phyloP scores from a whole-genome alignment of 2,888 invertebrate genomes.

The Archips xylosteana region DNA sequence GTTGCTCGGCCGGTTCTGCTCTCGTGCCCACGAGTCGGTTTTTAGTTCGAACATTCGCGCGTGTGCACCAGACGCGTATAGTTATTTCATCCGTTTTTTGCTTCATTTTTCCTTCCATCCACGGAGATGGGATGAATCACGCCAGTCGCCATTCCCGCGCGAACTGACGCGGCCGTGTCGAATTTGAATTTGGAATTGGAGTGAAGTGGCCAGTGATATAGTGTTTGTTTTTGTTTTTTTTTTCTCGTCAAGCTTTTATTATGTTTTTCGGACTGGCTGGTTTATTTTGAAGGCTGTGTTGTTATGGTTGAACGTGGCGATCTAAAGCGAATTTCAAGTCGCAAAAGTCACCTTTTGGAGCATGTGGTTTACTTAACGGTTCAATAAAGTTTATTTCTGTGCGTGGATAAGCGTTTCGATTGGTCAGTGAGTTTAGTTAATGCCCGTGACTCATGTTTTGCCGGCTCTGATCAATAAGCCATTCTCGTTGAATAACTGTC shows the following conservation, averaged over 20 bases:
- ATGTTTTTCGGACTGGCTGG: constrained; percentile 15
- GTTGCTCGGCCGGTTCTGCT: constrained; percentile 64
- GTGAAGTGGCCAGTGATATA: constrained; percentile 41
- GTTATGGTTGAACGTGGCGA: neutral
- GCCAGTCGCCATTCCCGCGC: constrained; percentile 66
- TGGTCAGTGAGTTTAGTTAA: constrained; percentile 46
- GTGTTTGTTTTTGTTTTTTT: constrained; percentile 43
- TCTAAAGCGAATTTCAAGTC: neutral
- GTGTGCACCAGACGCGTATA: constrained; percentile 50
- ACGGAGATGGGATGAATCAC: constrained; percentile 75
- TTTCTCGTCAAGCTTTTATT: neutral
- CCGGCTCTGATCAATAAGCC: constrained; percentile 61
- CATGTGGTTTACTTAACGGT: constrained; percentile 16
- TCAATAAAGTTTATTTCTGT: constrained; percentile 25
- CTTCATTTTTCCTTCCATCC: constrained; percentile 61
- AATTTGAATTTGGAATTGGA: constrained; percentile 51
- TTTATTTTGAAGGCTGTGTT: neutral
- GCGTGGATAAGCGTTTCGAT: constrained; percentile 10
- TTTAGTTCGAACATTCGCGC: constrained; percentile 47
- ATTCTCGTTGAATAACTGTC: constrained; percentile 53
- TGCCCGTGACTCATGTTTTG: constrained; percentile 64
- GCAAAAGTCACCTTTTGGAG: neutral
- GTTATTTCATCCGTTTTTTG: constrained; percentile 53
- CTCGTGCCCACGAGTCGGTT: constrained; percentile 56
- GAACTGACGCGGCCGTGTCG: constrained; percentile 57